Percentiles rank a stretch among this genome's conserved stretches.
These are phyloP conservation scores for Caenorhabditis sp. DNA, from an alignment of 2,888 invertebrate genomes.

Conservation along the genomic window DNA sequence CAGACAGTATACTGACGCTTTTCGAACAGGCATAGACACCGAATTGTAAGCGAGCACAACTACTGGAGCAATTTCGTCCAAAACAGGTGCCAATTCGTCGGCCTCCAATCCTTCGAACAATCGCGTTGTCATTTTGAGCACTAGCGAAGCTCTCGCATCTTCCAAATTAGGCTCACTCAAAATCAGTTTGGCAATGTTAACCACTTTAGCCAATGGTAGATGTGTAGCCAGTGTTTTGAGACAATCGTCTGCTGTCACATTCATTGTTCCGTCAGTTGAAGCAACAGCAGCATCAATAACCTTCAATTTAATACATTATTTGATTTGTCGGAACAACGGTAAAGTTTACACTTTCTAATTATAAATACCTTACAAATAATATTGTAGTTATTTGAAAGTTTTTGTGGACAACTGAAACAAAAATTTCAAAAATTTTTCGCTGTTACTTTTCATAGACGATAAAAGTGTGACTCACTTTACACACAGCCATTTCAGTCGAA, in stretches of 20 bases:
- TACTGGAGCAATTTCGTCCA: constrained; percentile 33
- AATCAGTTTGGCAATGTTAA: constrained; percentile 10
- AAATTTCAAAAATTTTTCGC: too few relatives aligned
- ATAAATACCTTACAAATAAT: too few relatives aligned
- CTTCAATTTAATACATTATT: not conserved
- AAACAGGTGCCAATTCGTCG: constrained; percentile 27
- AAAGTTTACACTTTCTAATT: too few relatives aligned
- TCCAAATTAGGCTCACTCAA: constrained; percentile 18
- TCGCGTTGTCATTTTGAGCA: constrained; percentile 35
- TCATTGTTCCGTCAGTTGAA: constrained; percentile 30
- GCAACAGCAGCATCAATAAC: constrained; percentile 33
- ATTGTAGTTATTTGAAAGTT: too few relatives aligned
- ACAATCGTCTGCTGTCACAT: constrained; percentile 35
- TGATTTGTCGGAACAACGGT: not conserved
- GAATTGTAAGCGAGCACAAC: constrained; percentile 28
- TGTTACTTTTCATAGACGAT: too few relatives aligned
- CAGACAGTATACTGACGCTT: constrained; percentile 35
- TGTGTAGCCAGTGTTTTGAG: constrained; percentile 38
- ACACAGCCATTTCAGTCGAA: constrained; percentile 32
- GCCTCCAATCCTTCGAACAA: constrained; percentile 22
- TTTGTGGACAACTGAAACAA: too few relatives aligned
- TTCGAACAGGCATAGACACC: constrained; percentile 24
- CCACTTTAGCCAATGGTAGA: constrained; percentile 32
- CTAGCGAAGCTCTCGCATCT: constrained; percentile 21
- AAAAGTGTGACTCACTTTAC: constrained; percentile 14